Evolutionary conservation across 2,797 vertebrate species (phyloP), one percentile per base, ranked within the genome.

Genomic region (Passerculus sandwichensis): DNA sequence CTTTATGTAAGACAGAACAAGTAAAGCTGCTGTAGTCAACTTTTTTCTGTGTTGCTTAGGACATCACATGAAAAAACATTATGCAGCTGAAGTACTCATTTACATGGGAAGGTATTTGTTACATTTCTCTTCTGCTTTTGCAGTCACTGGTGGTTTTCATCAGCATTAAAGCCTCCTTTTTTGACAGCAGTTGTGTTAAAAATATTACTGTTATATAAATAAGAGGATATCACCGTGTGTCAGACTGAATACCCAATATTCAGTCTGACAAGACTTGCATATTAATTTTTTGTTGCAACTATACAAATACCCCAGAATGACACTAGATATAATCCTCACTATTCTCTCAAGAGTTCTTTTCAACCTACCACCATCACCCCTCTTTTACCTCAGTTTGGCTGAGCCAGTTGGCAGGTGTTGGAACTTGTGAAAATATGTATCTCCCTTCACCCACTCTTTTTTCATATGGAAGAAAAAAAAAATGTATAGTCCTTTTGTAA

Each of bases 141-240:
- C 51, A 89, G 76, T 64, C 48, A 22, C 51, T 88, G 42, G 4
- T 62, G 50, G 38, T 76, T 94, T 89, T 80, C 87, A 85, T 45
- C 72, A 85, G 50, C 79, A 61, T 69, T 54, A 88, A 91, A 95
- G 4, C 54, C 66, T 91, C 62, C 62, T 45, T 73, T 64, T 71
- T 54, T 88, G 73, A 88, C 79, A 90, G 89, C 38, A 75, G 72
- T 78, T 72, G 62, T 74, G 75, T 88, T 93, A 86, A 94, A 96
- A 94, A 91, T 94, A 91, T 88, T 83, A 59, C 73, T 23, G 79
- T 96, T 91, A 93, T 48, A 92, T 94, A 96, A 95, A 96, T 53
- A 95, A 91, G 57, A 94, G 62, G 62, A 91, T 93, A 88, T 90
- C 66, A 70, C 59, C 0, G 3, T 85, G 79, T 94, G 85, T 88